Percentiles rank a stretch among this genome's conserved stretches.
phyloP scores from a whole-genome alignment of 2,113 vertebrate species.

The Planiliza haematocheilus region DNA sequence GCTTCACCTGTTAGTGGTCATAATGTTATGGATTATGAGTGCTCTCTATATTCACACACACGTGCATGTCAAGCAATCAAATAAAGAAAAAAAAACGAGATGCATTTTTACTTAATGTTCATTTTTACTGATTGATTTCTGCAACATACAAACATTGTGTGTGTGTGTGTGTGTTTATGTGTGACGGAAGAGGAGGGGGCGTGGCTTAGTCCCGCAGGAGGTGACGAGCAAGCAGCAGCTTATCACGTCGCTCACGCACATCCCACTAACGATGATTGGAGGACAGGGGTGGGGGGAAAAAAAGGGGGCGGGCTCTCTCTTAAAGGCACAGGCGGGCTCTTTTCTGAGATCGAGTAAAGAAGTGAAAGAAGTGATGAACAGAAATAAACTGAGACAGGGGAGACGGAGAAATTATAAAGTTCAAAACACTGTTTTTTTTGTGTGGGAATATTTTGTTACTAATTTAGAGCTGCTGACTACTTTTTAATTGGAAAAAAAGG shows the following conservation, averaged over 20 bases:
- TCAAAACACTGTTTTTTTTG: slow-evolving; percentile 4
- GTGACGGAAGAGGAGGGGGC: slow-evolving; percentile 58
- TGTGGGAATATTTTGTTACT: background rate
- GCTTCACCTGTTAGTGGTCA: too few species aligned
- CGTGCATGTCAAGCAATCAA: background rate
- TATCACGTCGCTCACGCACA: slow-evolving; percentile 59
- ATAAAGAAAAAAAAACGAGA: slow-evolving; percentile 33
- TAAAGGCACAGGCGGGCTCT: slow-evolving; percentile 95
- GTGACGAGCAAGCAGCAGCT: slow-evolving; percentile 60
- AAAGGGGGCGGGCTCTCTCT: slow-evolving; percentile 83
- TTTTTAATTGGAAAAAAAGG: slow-evolving; percentile 10
- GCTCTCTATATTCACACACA: background rate
- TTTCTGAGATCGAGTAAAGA: slow-evolving; percentile 79
- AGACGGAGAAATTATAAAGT: background rate
- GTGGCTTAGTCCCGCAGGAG: slow-evolving; percentile 60
- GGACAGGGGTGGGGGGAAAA: slow-evolving; percentile 43
- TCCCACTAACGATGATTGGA: slow-evolving; percentile 51
- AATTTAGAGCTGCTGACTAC: background rate
- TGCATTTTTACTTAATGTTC: slow-evolving; percentile 66
- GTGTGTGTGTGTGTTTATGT: slow-evolving; percentile 30
- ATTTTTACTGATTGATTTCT: slow-evolving; percentile 90
- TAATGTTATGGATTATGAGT: too few species aligned
- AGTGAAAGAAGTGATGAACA: slow-evolving; percentile 9
- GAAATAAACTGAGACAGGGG: background rate
- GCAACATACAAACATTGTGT: slow-evolving; percentile 85